Base-by-base conservation (phyloP, 2,888 invertebrate species). In the Drosophila neonasuta region DNA sequence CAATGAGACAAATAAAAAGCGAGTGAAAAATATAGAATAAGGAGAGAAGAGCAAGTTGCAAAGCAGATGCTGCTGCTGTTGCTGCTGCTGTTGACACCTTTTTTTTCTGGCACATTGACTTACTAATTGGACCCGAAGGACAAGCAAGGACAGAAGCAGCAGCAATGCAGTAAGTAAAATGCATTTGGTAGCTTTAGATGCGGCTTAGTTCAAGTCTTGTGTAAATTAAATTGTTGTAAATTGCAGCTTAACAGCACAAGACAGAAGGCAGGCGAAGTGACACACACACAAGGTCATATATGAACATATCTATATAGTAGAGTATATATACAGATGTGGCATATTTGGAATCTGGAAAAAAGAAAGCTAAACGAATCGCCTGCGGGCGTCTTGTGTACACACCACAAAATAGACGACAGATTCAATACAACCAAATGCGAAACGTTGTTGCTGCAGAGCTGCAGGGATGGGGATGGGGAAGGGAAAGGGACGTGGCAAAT, bases 211-310 rank as follows among this genome's bases (percentile, higher is more conserved):
- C 52, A 52, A 71, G 67, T 73, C 55, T 59, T 71, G 70, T 82
- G 77, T 50, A 86, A 82, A 86, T 80, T 67, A 86, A 83, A 80
- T 86, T 80, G 70, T 80, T 80, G 72, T 72, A 83, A 83, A 71
- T 71, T 80, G 70, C 70, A 82, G 85, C 68, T 68, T 65, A 74
- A 51, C 57, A 63, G 48, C 60, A 44, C 32, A 7, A 32, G 39
- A 45, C 41, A 51, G 46, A 44, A 48, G 34, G 32, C 56, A 57
- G 57, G 42, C 20, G 20, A 71, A 57, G 45, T 20, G 42, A 11
- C 13, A 39, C 41, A 52, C 9, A 8, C 6, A 30, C 11, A 67
- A 52, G 30, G 34, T 24, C 32, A 20, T 29, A 17, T 17, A 36
- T 41, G 34, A 8, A 58, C 17, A 30, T 48, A 45, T 3, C 36